These are phyloP conservation scores for Parazoanthus atlanticus DNA, from an alignment of 92 coral and sea anemone species.

Conservation along the genomic window DNA sequence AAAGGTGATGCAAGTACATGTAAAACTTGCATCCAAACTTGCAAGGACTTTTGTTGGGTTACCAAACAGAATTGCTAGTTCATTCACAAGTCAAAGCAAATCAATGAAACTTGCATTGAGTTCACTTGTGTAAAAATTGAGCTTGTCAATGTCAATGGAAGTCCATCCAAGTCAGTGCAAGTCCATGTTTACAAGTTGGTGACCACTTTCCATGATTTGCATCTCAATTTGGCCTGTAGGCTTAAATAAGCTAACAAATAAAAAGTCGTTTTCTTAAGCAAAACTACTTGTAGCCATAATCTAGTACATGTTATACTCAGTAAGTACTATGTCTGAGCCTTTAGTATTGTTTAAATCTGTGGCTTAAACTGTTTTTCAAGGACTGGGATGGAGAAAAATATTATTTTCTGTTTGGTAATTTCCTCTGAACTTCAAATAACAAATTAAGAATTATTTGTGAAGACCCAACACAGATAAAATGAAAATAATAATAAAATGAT, in stretches of 20 bases:
- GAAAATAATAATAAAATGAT: not conserved
- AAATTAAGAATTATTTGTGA: no score
- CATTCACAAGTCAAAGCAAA: not conserved
- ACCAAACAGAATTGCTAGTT: not conserved
- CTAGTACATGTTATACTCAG: not conserved
- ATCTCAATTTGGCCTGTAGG: not conserved
- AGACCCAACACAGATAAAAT: not conserved
- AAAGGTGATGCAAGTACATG: not conserved
- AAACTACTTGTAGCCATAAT: no score
- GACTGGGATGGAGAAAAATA: slow-evolving; percentile 18
- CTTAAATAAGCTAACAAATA: not conserved
- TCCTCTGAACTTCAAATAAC: not conserved
- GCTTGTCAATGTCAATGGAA: not conserved
- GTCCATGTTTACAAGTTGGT: not conserved
- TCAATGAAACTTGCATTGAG: not conserved
- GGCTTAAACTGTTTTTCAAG: not conserved
- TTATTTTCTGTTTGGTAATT: not conserved
- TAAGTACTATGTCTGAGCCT: not conserved
- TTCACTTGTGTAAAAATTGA: not conserved
- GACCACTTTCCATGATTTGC: not conserved
- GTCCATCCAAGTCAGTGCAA: not conserved
- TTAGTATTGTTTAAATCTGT: not conserved
- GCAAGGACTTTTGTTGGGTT: not conserved
- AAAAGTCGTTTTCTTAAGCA: no score
- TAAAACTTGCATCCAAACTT: not conserved